phyloP scores from a whole-genome alignment of 2,888 invertebrate species.

The Cheilosia impressa region DNA sequence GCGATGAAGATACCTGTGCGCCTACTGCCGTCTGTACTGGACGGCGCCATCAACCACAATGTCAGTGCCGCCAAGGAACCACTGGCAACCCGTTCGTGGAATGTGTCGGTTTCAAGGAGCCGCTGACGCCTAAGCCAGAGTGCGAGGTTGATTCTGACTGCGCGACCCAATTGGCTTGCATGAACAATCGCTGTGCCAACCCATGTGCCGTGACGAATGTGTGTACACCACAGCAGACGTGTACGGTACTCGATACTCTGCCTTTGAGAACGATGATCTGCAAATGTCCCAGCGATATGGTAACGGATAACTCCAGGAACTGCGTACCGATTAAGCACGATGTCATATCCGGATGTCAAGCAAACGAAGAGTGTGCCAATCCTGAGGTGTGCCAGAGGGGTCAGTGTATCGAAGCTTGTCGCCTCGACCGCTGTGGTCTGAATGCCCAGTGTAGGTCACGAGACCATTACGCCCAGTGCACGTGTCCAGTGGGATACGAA shows the following conservation, averaged over 20 bases:
- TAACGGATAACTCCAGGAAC: conserved; percentile 89
- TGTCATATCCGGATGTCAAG: conserved; percentile 86
- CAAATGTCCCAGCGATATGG: conserved; percentile 92
- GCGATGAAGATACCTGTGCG: conserved; percentile 92
- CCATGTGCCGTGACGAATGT: conserved; percentile 89
- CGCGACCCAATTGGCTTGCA: conserved; percentile 89
- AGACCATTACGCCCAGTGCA: conserved; percentile 91
- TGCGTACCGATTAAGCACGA: conserved; percentile 87
- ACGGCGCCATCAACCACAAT: conserved; percentile 90
- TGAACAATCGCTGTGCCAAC: conserved; percentile 90
- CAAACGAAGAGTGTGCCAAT: conserved; percentile 90
- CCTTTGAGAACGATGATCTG: conserved; percentile 94
- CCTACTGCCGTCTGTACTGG: conserved; percentile 90
- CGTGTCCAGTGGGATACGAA: conserved; percentile 90
- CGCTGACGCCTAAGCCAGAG: conserved; percentile 84
- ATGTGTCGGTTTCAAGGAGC: conserved; percentile 85
- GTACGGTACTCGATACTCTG: conserved; percentile 90
- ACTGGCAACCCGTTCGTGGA: conserved; percentile 91
- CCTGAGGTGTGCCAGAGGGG: conserved; percentile 90
- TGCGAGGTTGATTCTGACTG: conserved; percentile 92
- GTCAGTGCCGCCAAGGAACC: conserved; percentile 90
- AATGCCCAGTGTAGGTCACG: conserved; percentile 92
- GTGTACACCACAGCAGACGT: conserved; percentile 91
- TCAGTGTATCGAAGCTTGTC: conserved; percentile 91
- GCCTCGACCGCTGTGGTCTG: conserved; percentile 90